Base-by-base conservation (phyloP, 2,888 invertebrate genomes). In the Cordilura impudica region DNA sequence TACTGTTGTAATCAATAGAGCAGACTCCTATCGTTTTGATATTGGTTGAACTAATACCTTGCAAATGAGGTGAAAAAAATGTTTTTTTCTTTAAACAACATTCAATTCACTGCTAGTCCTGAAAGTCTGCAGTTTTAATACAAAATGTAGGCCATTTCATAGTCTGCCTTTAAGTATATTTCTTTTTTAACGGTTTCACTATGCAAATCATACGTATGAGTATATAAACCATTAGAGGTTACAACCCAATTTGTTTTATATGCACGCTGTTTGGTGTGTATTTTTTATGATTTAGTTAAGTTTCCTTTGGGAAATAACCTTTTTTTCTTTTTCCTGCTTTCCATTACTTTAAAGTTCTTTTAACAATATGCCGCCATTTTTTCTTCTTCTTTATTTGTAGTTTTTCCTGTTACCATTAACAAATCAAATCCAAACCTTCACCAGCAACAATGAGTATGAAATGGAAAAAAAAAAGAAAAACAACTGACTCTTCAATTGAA, bases 171-270 rank as follows among this genome's bases (percentile, higher is more conserved):
- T 35, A 19, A 12, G 4, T 18, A 2, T 10, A 31, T n/a, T n/a
- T n/a, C 0, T 31, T 56, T 35, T 56, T 2, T 10, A 5, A 23
- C 4, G 14, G 14, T 29, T 54, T 29, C 12, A 35, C 35, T 49
- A 63, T 43, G 65, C 26, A 76, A 70, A 65, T 58, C 51, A 51
- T 54, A n/a, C n/a, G n/a, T n/a, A n/a, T n/a, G n/a, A n/a, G n/a
- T n/a, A n/a, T n/a, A n/a, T n/a, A 16, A 26, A 51, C 60, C 53
- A 53, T 16, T 60, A 61, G 43, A 70, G 51, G 58, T 70, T 45
- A 23, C 63, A 76, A 49, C 26, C 70, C 66, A 77, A 77, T 71
- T 66, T 61, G 39, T 66, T 65, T 65, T 23, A 72, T 26, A 74
- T 45, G 10, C 53, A 2, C 5, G 5, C 47, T 63, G 2, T 6